Percentiles rank a stretch among this genome's conserved stretches.
Conservation (phyloP, 2,797 vertebrate genomes). For the Picus viridis region DNA sequence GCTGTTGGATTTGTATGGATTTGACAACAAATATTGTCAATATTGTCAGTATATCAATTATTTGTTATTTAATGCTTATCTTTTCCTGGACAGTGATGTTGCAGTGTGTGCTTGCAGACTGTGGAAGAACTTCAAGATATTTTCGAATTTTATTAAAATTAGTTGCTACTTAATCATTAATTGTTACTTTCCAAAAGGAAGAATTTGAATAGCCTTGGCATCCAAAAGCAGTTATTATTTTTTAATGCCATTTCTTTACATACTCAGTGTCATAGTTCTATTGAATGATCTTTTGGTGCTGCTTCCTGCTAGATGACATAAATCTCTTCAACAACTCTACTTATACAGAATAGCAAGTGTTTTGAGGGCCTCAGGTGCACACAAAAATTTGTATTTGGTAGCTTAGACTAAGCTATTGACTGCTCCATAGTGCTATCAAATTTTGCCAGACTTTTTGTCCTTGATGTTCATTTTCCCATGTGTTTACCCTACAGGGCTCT, state of each 20-base stretch:
- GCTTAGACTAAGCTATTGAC: neutral
- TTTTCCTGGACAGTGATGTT: neutral
- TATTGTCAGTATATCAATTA: neutral
- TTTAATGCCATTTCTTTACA: neutral
- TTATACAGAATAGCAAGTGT: neutral
- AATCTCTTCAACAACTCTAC: neutral
- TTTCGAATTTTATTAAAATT: neutral
- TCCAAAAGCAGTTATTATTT: neutral
- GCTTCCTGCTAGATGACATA: neutral
- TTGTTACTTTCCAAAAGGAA: neutral
- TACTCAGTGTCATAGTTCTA: neutral
- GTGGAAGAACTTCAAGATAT: neutral
- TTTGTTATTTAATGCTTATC: neutral
- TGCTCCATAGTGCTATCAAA: neutral
- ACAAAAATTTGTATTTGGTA: neutral
- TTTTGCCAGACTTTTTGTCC: neutral
- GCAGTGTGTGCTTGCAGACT: neutral
- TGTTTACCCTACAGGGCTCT: conserved; percentile 86
- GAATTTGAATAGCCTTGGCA: neutral
- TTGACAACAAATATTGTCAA: neutral
- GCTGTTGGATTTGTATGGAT: neutral
- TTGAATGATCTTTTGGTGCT: neutral
- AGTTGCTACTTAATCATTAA: neutral
- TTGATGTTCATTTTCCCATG: neutral
- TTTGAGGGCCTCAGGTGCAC: neutral